A percentile compares a stretch with the other conserved stretches of the same genome.
phyloP scores from a whole-genome alignment of 2,797 vertebrate genomes.

The Mus caroli region DNA sequence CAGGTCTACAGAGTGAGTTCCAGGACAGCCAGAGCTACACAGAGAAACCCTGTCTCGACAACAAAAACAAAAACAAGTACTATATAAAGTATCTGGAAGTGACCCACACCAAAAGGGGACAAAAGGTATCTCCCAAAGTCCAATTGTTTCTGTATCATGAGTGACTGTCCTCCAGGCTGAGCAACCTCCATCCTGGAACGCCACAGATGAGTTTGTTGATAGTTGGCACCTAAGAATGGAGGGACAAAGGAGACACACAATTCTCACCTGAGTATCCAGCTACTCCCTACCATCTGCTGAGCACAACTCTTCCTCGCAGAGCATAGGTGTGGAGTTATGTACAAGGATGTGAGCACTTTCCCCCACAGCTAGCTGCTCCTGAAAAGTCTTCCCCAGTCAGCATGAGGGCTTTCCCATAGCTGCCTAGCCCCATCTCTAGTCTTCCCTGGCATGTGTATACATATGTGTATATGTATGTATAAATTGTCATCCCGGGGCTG shows the following conservation, averaged over 20 bases:
- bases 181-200: not conserved
- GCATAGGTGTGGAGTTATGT: not conserved
- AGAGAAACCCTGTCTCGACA: too few relatives aligned
- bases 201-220: not conserved
- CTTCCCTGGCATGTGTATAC: not conserved
- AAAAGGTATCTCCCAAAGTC: constrained; percentile 12
- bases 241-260: not conserved
- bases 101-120: not conserved
- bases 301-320: not conserved
- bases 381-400: not conserved
- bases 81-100: constrained; percentile 4
- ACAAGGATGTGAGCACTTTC: not conserved
- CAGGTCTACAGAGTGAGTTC: too few relatives aligned
- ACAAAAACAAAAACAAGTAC: too few relatives aligned
- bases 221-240: not conserved
- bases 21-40: too few relatives aligned
- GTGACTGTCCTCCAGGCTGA: not conserved
- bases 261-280: not conserved
- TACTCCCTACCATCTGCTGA: not conserved
- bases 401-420: not conserved
- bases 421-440: not conserved
- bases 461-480: not conserved
- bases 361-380: not conserved
- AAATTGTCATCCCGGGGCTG: not conserved
- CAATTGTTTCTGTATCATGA: not conserved